A percentile compares a stretch with the other conserved stretches of the same genome.
phyloP scores from a whole-genome alignment of 37 sponge, comb jelly and placozoan species.

The Ianthella basta region DNA sequence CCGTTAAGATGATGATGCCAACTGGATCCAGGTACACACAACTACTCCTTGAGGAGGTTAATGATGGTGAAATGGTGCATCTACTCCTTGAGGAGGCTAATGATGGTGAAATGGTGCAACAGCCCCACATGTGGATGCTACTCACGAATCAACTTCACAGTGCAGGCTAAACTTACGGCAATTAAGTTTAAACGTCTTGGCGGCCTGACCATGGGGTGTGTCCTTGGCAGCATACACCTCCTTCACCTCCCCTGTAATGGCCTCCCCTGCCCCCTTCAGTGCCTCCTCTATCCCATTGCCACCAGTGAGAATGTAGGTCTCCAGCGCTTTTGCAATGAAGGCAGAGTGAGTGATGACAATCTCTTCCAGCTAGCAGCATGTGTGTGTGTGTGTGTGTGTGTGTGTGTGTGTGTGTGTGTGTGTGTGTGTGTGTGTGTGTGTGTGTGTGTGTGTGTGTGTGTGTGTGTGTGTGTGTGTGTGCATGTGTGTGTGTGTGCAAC shows the following conservation, averaged over 20 bases:
- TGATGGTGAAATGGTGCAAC: too few species aligned
- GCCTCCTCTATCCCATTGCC: not conserved
- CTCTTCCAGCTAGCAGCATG: slow-evolving; percentile 5
- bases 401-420: slow-evolving; percentile 54
- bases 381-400: slow-evolving; percentile 27
- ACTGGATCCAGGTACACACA: too few species aligned
- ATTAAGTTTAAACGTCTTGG: slow-evolving; percentile 31
- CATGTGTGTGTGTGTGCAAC: too few species aligned
- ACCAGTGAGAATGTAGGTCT: slow-evolving; percentile 20
- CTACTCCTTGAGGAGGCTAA: too few species aligned
- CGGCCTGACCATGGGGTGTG: slow-evolving; percentile 29
- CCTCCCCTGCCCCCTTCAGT: not conserved
- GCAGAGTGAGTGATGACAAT: slow-evolving; percentile 25
- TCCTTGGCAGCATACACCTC: not conserved
- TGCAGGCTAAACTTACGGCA: slow-evolving; percentile 31
- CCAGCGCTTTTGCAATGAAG: slow-evolving; percentile 10
- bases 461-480: too few species aligned
- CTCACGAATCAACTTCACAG: not conserved
- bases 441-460: slow-evolving; percentile 40
- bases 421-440: slow-evolving; percentile 39
- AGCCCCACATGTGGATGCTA: too few species aligned
- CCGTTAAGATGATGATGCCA: too few species aligned
- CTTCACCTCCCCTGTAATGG: not conserved
- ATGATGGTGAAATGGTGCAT: too few species aligned
- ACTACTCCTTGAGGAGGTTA: too few species aligned